Evolutionary conservation across 2,888 invertebrate species (phyloP).

Genomic region (Eupithecia subumbrata): DNA sequence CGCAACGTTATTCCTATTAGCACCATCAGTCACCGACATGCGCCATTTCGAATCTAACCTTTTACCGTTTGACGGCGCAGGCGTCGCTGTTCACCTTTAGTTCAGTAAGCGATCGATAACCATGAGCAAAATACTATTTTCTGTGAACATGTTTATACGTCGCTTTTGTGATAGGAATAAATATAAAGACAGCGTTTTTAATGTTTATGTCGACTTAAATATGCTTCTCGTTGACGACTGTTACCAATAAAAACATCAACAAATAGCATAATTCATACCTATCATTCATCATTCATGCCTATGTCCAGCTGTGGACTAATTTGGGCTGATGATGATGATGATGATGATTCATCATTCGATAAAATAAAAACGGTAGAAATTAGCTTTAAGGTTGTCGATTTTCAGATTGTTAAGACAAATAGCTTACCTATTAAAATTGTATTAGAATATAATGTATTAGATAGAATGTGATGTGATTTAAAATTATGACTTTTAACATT

Average conservation of each 20-base stretch:
- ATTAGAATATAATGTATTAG: too few relatives aligned
- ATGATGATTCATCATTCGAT: background rate
- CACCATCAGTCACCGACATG: conserved; percentile 47
- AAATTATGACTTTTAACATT: background rate
- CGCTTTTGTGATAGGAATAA: background rate
- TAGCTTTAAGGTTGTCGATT: background rate
- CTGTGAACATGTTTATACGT: background rate
- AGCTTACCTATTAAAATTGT: background rate
- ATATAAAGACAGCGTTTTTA: background rate
- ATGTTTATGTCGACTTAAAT: background rate
- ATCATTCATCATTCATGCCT: background rate
- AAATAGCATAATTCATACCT: background rate
- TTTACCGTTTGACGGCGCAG: conserved; percentile 33
- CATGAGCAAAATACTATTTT: background rate
- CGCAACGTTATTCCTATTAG: conserved; percentile 54
- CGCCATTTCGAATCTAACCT: conserved; percentile 40
- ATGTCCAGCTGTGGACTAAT: too few relatives aligned
- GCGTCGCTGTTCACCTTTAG: conserved; percentile 19
- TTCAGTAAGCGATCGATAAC: conserved; percentile 8
- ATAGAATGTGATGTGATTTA: background rate
- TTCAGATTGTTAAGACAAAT: background rate
- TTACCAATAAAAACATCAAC: background rate
- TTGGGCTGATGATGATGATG: too few relatives aligned
- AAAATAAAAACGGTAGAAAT: background rate
- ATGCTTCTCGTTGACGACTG: too few relatives aligned